phyloP scores from a whole-genome alignment of 2,113 vertebrate species.

The Carassius auratus region DNA sequence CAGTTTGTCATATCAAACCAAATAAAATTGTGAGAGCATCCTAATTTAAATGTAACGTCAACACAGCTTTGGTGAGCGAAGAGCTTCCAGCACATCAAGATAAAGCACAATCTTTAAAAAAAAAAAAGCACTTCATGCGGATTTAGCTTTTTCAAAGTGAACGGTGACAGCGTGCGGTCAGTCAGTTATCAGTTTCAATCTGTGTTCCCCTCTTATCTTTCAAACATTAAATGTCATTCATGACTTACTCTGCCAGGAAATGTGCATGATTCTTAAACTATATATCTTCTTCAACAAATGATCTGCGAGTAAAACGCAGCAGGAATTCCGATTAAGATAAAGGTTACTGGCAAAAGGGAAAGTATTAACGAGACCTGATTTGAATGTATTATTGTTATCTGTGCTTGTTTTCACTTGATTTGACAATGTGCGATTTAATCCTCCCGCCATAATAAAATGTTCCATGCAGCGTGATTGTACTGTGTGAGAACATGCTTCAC shows the following conservation, averaged over 20 bases:
- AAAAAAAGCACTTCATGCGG: background rate
- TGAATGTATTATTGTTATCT: conserved; percentile 44
- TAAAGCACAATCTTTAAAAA: conserved; percentile 29
- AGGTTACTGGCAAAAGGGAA: background rate
- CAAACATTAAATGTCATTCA: conserved; percentile 22
- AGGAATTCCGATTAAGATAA: conserved; percentile 18
- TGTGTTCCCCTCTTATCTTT: conserved; percentile 39
- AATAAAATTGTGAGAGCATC: conserved; percentile 2
- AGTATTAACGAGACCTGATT: background rate
- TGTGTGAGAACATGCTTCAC: conserved; percentile 37
- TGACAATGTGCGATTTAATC: conserved; percentile 35
- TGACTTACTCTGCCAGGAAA: conserved; percentile 30
- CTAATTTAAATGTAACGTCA: background rate
- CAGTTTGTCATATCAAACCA: background rate
- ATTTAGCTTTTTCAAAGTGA: conserved; percentile 37
- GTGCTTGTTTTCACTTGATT: conserved; percentile 28
- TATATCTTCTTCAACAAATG: conserved; percentile 35
- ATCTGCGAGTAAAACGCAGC: conserved; percentile 7
- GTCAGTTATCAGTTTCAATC: conserved; percentile 31
- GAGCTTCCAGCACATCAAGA: conserved; percentile 31
- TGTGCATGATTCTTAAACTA: conserved; percentile 24
- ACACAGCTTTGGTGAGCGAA: conserved; percentile 5
- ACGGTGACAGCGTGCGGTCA: conserved; percentile 13
- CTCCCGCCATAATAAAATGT: background rate
- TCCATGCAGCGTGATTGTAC: conserved; percentile 26